A percentile compares a stretch with the other conserved stretches of the same genome.
Conservation (phyloP, 2,888 invertebrate species). For the Phortica magna region DNA sequence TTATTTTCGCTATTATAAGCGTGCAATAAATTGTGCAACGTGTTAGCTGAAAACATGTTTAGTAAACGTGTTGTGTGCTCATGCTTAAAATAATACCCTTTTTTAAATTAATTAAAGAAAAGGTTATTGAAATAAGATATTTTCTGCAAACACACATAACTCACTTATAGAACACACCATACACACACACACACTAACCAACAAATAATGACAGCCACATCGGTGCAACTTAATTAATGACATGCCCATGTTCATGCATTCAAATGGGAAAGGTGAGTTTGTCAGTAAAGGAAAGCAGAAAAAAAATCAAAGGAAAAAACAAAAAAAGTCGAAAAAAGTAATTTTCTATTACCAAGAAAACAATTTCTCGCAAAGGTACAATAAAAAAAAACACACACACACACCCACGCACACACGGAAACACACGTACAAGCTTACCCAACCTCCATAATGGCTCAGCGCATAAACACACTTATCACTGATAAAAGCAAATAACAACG, state of each 20-base stretch:
- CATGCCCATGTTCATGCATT: constrained; percentile 21
- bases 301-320: neutral
- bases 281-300: neutral
- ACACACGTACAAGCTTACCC: constrained; percentile 18
- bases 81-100: neutral
- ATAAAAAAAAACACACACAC: constrained; percentile 2
- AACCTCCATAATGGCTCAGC: constrained; percentile 23
- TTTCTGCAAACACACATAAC: no score
- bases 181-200: neutral
- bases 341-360: constrained; percentile 27
- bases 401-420: constrained; percentile 16
- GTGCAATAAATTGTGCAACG: no score
- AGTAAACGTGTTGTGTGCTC: neutral
- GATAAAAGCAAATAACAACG: constrained; percentile 35
- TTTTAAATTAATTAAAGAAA: constrained; percentile 10
- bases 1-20: no score
- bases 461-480: constrained; percentile 46
- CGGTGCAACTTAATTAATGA: constrained; percentile 19
- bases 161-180: no score
- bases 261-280: constrained; percentile 4
- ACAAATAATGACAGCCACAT: neutral
- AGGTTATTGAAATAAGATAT: neutral
- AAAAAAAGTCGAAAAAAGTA: constrained; percentile 17
- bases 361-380: constrained; percentile 24
- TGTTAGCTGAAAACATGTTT: no score